Evolutionary conservation across 1,140 invertebrate genomes (phyloP), one percentile per base, ranked within the genome.

Genomic region (Harlomillsia oculata): DNA sequence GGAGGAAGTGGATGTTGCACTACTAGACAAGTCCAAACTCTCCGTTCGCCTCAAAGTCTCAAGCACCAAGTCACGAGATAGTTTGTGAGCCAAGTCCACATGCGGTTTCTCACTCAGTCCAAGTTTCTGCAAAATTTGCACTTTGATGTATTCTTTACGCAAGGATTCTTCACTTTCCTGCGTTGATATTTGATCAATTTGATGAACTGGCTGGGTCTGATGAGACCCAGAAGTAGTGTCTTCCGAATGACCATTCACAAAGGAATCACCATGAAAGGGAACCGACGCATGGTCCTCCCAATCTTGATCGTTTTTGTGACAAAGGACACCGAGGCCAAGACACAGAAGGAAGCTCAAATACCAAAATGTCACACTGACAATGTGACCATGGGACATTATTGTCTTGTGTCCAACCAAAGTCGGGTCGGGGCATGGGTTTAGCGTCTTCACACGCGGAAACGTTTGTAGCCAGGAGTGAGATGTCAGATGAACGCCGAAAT

Each of bases 21-120:
- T 32, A 48, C 36, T 48, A 21, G 16, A 32, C 53, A 21, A 32
- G 41, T 59, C 45, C 37, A 59, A 39, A 20, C 30, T 56, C 25
- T 64, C 62, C 37, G 63, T 59, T 30, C 63, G 25, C 32, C 57
- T 45, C 21, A 65, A 45, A 4, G 60, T 60, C 51, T 65, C 63
- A 16, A 65, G 37, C 14, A 60, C 58, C 16, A 64, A 45, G 32
- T 62, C 63, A 37, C 49, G 59, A 18, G 59, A 62, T 13, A 65
- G 59, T 56, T 65, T 65, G 36, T 64, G 63, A 39, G 59, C 55
- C 39, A 59, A 32, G 43, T 64, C 63, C 34, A 61, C 59, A 30
- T 51, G 37, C 11, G 59, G 59, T 43, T 64, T 64, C 23, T 64
- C 59, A 26, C 36, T 50, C 18, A 64, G 56, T 21, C 63, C 63